A percentile compares a stretch with the other conserved stretches of the same genome.
phyloP scores from a whole-genome alignment of 2,113 vertebrate genomes.

The Carlito syrichta region DNA sequence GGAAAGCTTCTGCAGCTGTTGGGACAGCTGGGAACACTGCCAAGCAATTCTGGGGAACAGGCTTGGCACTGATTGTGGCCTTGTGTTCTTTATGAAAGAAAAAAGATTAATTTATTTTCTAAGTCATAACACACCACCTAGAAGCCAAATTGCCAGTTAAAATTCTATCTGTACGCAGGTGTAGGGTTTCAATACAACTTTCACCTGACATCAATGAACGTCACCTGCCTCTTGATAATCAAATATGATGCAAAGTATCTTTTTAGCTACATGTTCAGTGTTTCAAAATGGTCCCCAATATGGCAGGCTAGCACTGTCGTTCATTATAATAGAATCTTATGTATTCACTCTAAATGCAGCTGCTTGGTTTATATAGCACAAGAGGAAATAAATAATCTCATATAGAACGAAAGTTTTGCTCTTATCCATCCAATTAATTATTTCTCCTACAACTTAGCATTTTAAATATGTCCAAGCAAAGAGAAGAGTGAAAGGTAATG shows the following conservation, averaged over 20 bases:
- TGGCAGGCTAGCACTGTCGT: background rate
- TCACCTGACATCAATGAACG: background rate
- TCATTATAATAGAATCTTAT: background rate
- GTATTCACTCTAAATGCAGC: background rate
- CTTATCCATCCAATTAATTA: background rate
- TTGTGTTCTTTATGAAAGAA: slow-evolving; percentile 62
- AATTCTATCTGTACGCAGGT: slow-evolving; percentile 59
- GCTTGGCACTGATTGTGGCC: slow-evolving; percentile 16
- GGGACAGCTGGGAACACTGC: slow-evolving; percentile 24
- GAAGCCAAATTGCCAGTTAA: slow-evolving; percentile 52
- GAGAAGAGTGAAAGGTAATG: background rate
- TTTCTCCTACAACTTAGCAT: background rate
- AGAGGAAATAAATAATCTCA: background rate
- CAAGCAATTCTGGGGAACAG: slow-evolving; percentile 42
- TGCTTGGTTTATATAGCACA: background rate
- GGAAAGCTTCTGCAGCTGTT: background rate
- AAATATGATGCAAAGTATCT: background rate
- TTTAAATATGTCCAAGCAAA: background rate
- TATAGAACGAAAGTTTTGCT: background rate
- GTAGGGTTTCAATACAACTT: background rate
- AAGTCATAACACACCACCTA: slow-evolving; percentile 37
- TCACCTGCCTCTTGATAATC: background rate
- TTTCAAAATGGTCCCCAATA: background rate
- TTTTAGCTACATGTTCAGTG: background rate
- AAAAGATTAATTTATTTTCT: slow-evolving; percentile 51